Evolutionary conservation across 2,888 invertebrate species (phyloP), one percentile per base, ranked within the genome.

Genomic region (Thera obeliscata): DNA sequence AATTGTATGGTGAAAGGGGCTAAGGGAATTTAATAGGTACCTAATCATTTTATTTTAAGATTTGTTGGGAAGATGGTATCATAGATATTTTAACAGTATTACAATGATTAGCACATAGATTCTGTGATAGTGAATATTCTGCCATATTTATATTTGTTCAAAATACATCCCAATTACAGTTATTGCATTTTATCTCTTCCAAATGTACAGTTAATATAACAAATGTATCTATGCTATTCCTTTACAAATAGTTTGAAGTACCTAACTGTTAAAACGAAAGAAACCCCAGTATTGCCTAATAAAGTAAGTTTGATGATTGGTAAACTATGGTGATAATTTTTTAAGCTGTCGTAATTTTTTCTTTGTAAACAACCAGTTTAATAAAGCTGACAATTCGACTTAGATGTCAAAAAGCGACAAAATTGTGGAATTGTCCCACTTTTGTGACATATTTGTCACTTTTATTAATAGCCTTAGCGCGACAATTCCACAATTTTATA

Each of bases 71-170:
- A 46, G 61, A 46, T 57, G 8, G 43, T 8, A 41, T 46, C 33
- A 59, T 11, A 33, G 49, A 63, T 48, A 58, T 56, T 49, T 46
- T 65, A 74, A 67, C 74, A 74, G 74, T 74, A 74, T 74, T 74
- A 72, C 56, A 60, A 56, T 52, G 9, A 60, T 62, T 61, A 56
- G 61, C 52, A 57, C 58, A 52, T 41, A 65, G 59, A 46, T 60
- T 55, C 59, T 66, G 64, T 69, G 65, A 59, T 65, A 69, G 61
- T 56, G 48, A 64, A 68, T 58, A 48, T 61, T 65, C n/a, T 62
- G 65, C 65, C 64, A 68, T 59, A 56, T 46, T 64, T 64, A 57
- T 62, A 55, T 62, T 56, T 67, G 54, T 62, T 66, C 38, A 57
- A n/a, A 52, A 54, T n/a, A 59, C 5, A 41, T 41, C 60, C 41